Percentiles rank a stretch among this genome's conserved stretches.
Evolutionary conservation across 2,888 invertebrate genomes (phyloP).

Genomic region (Andrena flavipes): DNA sequence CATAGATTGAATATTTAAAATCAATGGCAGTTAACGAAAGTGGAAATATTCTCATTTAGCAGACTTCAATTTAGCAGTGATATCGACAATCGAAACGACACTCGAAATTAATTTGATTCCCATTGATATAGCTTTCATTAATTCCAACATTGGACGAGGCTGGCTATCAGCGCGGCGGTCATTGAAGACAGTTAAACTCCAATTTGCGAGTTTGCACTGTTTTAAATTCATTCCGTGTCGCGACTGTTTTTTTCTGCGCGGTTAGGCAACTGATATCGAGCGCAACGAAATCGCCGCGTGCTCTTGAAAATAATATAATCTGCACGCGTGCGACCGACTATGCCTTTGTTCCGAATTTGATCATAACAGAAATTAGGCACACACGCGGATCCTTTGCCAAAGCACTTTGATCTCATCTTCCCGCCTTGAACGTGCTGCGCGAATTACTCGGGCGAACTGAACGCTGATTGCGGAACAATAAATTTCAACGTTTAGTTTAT

Average conservation of each 20-base stretch:
- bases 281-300: neutral
- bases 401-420: neutral
- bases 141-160: neutral
- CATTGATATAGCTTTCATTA: neutral
- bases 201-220: neutral
- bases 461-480: neutral
- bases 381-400: slow-evolving; percentile 7
- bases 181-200: neutral
- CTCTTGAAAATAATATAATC: neutral
- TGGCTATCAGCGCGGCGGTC: neutral
- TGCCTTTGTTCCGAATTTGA: neutral
- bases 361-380: slow-evolving; percentile 8
- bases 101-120: neutral
- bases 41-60: no score
- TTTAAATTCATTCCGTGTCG: slow-evolving; percentile 3
- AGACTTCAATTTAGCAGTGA: neutral
- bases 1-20: no score
- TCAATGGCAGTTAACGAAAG: no score
- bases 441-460: neutral
- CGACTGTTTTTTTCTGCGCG: neutral
- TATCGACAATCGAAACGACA: slow-evolving; percentile 1
- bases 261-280: neutral
- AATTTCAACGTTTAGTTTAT: slow-evolving; percentile 5
- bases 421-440: neutral
- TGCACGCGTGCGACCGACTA: neutral